Percentiles rank a stretch among this genome's conserved stretches.
Evolutionary conservation across 2,888 invertebrate species (phyloP).

Genomic region (Phorcus lineatus): DNA sequence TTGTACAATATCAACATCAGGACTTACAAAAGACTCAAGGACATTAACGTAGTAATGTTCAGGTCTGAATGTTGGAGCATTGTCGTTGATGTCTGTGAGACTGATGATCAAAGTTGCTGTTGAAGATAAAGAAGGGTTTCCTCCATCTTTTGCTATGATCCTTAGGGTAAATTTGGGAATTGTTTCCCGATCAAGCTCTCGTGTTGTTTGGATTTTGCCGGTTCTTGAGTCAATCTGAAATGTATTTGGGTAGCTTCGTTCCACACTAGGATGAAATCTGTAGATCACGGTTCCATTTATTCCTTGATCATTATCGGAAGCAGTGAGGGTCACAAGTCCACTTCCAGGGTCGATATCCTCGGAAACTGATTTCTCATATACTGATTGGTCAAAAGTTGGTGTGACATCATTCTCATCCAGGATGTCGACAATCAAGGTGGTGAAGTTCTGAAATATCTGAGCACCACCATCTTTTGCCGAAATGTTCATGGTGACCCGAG

Average conservation of each 20-base stretch:
- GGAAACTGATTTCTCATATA: constrained; percentile 49
- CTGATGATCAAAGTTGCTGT: constrained; percentile 89
- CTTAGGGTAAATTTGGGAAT: constrained; percentile 84
- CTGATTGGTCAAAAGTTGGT: constrained; percentile 82
- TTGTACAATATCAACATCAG: constrained; percentile 83
- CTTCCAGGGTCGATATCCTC: constrained; percentile 53
- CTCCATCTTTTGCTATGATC: constrained; percentile 93
- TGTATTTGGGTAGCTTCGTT: constrained; percentile 91
- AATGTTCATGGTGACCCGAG: constrained; percentile 90
- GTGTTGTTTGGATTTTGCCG: constrained; percentile 88
- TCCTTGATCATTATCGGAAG: constrained; percentile 90
- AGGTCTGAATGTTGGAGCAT: constrained; percentile 93
- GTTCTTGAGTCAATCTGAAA: constrained; percentile 90
- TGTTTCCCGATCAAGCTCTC: constrained; percentile 85
- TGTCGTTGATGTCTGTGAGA: constrained; percentile 93
- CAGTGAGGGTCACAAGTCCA: constrained; percentile 82
- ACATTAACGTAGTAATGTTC: constrained; percentile 88
- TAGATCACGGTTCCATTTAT: constrained; percentile 83
- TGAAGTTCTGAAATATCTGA: constrained; percentile 93
- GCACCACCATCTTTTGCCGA: constrained; percentile 95
- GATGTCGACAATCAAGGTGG: constrained; percentile 91
- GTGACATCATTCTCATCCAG: constrained; percentile 96
- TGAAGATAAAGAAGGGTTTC: constrained; percentile 89
- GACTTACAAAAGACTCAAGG: constrained; percentile 78
- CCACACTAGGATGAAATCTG: constrained; percentile 85